Percentiles rank a stretch among this genome's conserved stretches.
These are phyloP conservation scores for Microctenopoma stevenorrisi DNA, from an alignment of 2,797 vertebrate species.

Conservation along the genomic window DNA sequence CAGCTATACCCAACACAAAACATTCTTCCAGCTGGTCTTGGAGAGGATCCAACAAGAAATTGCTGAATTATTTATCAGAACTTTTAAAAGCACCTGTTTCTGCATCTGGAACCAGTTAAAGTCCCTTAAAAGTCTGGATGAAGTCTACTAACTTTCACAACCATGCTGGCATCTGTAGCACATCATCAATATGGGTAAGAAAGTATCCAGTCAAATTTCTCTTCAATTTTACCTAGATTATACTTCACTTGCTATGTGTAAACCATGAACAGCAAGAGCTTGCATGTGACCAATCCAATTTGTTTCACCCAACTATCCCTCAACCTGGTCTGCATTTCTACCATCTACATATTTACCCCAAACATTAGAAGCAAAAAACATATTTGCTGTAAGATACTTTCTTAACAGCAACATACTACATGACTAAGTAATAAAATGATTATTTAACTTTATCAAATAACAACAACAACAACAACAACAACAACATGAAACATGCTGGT, in stretches of 20 bases:
- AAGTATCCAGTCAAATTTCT: conserved; percentile 26
- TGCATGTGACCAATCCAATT: no score
- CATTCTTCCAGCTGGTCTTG: conserved; percentile 49
- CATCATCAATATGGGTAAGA: conserved; percentile 32
- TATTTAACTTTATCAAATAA: no score
- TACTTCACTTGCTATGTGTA: background rate
- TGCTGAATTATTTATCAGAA: conserved; percentile 78
- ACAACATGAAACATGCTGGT: no score
- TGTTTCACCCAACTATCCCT: no score
- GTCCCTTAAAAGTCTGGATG: conserved; percentile 41
- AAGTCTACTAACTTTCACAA: conserved; percentile 44
- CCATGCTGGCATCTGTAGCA: conserved; percentile 37
- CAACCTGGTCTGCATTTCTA: no score
- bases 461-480: no score
- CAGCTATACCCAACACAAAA: background rate
- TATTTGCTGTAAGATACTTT: no score
- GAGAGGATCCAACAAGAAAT: conserved; percentile 36
- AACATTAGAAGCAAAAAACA: no score
- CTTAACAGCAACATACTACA: no score
- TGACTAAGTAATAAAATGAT: no score
- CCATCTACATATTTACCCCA: no score
- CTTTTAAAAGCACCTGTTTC: conserved; percentile 72
- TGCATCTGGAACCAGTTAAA: conserved; percentile 66
- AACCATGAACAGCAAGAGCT: background rate
- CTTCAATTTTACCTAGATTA: conserved; percentile 16